Percentiles rank a stretch among this genome's conserved stretches.
These are phyloP conservation scores for Drosophila aff. DNA, from an alignment of 1,140 invertebrate species.

Conservation along the genomic window DNA sequence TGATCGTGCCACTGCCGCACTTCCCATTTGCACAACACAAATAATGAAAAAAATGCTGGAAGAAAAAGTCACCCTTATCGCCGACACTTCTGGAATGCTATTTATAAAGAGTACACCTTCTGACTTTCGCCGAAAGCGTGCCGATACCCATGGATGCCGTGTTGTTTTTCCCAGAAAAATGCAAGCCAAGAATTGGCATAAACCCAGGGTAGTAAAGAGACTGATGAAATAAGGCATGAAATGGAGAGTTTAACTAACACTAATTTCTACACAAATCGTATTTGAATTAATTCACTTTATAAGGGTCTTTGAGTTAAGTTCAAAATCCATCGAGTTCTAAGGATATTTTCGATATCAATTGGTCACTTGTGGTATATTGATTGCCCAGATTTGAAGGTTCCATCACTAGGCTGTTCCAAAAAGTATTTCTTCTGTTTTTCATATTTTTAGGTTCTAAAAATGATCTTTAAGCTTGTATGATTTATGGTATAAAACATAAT, in stretches of 20 bases:
- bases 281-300: background rate
- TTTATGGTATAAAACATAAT: too few relatives aligned
- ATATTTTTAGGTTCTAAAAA: too few relatives aligned
- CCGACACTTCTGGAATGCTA: background rate
- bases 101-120: slow-evolving; percentile 7
- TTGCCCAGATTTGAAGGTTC: too few relatives aligned
- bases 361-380: too few relatives aligned
- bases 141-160: background rate
- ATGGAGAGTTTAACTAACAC: background rate
- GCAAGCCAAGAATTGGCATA: background rate
- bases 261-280: background rate
- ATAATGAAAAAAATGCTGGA: background rate
- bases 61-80: background rate
- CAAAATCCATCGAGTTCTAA: background rate
- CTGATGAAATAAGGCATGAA: background rate
- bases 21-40: background rate
- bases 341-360: background rate
- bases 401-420: too few relatives aligned
- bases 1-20: slow-evolving; percentile 4
- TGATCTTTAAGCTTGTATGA: too few relatives aligned
- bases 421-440: too few relatives aligned
- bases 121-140: slow-evolving; percentile 1
- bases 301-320: too few relatives aligned
- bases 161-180: slow-evolving; percentile 2
- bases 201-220: background rate